These are phyloP conservation scores for Fratercula arctica DNA, from an alignment of 2,797 vertebrate genomes.

Conservation along the genomic window DNA sequence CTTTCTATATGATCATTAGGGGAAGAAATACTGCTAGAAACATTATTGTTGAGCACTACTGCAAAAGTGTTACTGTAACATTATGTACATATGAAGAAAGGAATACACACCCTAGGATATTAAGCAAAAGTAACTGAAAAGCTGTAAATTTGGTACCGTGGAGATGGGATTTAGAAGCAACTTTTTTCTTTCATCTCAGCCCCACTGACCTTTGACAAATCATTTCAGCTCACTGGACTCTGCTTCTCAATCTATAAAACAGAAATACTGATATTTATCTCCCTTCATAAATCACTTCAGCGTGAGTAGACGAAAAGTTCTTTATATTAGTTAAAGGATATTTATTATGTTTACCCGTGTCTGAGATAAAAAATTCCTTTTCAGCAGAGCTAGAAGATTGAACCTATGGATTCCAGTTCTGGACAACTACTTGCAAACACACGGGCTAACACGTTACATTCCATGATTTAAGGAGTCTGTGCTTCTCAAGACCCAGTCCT, in stretches of 20 bases:
- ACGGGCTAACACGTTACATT: accelerated
- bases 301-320: background rate
- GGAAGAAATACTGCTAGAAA: background rate
- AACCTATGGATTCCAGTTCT: background rate
- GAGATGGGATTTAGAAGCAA: background rate
- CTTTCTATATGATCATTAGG: background rate
- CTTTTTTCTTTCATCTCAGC: background rate
- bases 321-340: background rate
- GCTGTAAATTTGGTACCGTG: background rate
- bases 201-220: background rate
- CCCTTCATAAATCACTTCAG: background rate
- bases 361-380: background rate
- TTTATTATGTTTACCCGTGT: background rate
- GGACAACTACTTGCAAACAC: background rate
- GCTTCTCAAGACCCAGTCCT: background rate
- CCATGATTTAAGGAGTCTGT: background rate
- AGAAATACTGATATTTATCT: background rate
- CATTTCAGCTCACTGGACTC: background rate
- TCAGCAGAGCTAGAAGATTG: background rate
- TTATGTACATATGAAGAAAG: background rate
- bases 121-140: background rate
- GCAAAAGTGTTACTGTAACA: background rate
- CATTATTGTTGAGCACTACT: background rate
- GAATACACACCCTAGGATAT: background rate
- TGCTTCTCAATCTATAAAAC: background rate